phyloP scores from a whole-genome alignment of 2,888 invertebrate species.

The Caenorhabditis doughertyi region DNA sequence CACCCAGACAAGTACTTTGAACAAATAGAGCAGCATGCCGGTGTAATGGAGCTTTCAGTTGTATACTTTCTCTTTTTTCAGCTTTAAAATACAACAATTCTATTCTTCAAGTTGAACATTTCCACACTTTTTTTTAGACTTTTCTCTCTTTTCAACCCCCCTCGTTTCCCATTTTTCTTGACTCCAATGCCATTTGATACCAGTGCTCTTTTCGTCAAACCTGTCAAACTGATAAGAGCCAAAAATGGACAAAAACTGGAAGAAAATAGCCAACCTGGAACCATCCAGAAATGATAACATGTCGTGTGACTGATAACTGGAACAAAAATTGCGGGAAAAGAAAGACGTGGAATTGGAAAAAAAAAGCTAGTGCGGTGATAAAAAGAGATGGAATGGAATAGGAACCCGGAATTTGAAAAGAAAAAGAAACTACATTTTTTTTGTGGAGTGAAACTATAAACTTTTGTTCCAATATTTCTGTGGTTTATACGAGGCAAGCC shows the following conservation, averaged over 20 bases:
- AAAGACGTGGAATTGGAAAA: not conserved
- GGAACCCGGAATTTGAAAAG: slow-evolving; percentile 21
- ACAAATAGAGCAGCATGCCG: too few species aligned
- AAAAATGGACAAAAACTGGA: not conserved
- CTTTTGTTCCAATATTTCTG: too few species aligned
- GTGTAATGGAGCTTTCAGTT: too few species aligned
- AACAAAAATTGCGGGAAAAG: not conserved
- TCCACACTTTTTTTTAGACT: too few species aligned
- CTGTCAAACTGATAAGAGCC: slow-evolving; percentile 9
- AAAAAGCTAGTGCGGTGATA: too few species aligned
- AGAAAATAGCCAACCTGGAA: not conserved
- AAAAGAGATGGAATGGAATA: not conserved
- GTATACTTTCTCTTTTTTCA: too few species aligned
- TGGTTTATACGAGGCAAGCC: too few species aligned
- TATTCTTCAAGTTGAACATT: too few species aligned
- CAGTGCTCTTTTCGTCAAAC: not conserved
- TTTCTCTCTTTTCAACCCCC: not conserved
- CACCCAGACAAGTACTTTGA: too few species aligned
- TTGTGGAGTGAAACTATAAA: too few species aligned
- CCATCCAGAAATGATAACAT: not conserved
- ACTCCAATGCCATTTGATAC: not conserved
- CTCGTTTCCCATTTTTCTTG: not conserved
- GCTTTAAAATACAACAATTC: too few species aligned
- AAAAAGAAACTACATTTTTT: too few species aligned
- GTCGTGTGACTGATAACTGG: slow-evolving; percentile 3